Evolutionary conservation across 2,888 invertebrate genomes (phyloP).

Genomic region (Willowsia nigromaculata): DNA sequence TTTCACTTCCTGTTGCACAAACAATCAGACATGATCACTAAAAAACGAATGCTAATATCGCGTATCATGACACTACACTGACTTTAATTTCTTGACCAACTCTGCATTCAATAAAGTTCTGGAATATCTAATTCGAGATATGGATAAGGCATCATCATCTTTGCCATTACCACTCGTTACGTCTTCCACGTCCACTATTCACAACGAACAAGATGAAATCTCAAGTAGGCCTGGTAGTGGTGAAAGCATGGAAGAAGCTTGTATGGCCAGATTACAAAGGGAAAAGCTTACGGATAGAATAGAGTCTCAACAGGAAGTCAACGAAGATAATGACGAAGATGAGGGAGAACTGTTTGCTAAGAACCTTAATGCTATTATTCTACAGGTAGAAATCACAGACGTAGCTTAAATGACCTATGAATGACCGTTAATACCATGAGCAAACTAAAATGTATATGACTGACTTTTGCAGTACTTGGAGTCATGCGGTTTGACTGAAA

Average conservation of each 20-base stretch:
- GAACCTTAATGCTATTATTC: constrained; percentile 70
- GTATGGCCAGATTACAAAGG: background rate
- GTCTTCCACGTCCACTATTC: background rate
- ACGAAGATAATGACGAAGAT: constrained; percentile 42
- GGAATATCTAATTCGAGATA: no score
- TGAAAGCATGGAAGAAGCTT: background rate
- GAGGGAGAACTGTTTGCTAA: constrained; percentile 60
- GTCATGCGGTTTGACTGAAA: constrained; percentile 73
- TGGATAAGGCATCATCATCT: no score
- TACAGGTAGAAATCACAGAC: constrained; percentile 52
- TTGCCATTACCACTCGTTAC: background rate
- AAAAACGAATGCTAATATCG: no score
- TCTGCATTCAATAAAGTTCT: no score
- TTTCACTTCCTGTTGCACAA: no score
- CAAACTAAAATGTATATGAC: background rate
- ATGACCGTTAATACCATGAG: background rate
- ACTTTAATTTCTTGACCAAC: no score
- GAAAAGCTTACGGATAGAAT: background rate
- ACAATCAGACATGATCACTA: no score
- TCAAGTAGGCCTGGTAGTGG: background rate
- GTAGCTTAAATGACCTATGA: background rate
- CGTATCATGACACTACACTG: no score
- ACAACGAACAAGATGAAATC: background rate
- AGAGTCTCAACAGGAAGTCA: background rate
- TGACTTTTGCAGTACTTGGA: constrained; percentile 74